Percentiles rank a stretch among this genome's conserved stretches.
phyloP scores from a whole-genome alignment of 1,140 invertebrate species.

The Brachionus paranguensis region DNA sequence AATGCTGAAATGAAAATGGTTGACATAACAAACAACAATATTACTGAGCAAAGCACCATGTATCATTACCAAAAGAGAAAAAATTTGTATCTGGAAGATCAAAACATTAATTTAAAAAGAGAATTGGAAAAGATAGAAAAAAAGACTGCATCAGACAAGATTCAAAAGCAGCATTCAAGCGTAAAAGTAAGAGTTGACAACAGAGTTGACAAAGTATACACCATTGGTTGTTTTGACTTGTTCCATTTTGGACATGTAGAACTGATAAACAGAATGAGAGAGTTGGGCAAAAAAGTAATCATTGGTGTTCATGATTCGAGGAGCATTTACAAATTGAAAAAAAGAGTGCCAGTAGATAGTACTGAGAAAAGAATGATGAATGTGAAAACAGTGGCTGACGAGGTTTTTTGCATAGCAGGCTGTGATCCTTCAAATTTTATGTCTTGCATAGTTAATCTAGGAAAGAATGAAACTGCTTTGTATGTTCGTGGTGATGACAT shows the following conservation, averaged over 20 bases:
- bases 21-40: background rate
- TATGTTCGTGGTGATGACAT: conserved; percentile 52
- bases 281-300: conserved; percentile 47
- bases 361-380: conserved; percentile 49
- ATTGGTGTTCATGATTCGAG: conserved; percentile 19
- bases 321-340: conserved; percentile 48
- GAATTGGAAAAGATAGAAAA: background rate
- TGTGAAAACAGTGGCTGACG: conserved; percentile 49
- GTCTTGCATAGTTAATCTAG: conserved; percentile 45
- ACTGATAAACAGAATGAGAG: conserved; percentile 46
- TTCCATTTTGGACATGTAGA: conserved; percentile 48
- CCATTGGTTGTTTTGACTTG: conserved; percentile 51
- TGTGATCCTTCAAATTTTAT: conserved; percentile 49
- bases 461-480: conserved; percentile 43
- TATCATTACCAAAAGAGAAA: conserved; percentile 25
- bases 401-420: conserved; percentile 49
- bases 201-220: conserved; percentile 47
- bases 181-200: conserved; percentile 23
- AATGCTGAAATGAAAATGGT: conserved; percentile 40
- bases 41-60: background rate
- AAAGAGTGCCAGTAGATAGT: conserved; percentile 48
- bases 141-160: background rate
- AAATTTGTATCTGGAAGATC: background rate
- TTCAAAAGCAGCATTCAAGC: background rate
- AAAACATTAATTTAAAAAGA: background rate